Evolutionary conservation across 92 coral and sea anemone species (phyloP), one percentile per base, ranked within the genome.

Genomic region (Epizoanthus stellaris): DNA sequence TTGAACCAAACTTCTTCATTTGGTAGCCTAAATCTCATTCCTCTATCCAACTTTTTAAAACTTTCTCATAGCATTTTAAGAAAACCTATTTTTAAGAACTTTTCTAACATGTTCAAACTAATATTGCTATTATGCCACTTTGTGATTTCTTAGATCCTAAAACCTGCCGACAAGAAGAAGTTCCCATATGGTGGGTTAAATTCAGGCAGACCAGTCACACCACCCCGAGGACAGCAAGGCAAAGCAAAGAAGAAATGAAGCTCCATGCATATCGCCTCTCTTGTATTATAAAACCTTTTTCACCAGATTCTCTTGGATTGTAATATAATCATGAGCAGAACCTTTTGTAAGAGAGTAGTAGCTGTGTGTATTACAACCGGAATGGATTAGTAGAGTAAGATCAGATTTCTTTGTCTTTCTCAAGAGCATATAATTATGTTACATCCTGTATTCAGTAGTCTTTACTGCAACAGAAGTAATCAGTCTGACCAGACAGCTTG

Each of bases 91-190:
- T 65, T 65, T 20, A 9, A 65, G 39, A 65, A 65, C 39, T 6
- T 71, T 71, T 4, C 43, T 34, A 23, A 19, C 12, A 52, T 52
- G 56, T 9, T 52, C 1, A 1, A 52, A 11, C 56, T 52, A 34
- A 25, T 54, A 23, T 4, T 75, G 53, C 3, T 9, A 14, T 16
- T 53, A 4, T 53, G 20, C 40, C 5, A 2, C 53, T 62, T 25
- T 58, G 14, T n/a, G 7, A 4, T 57, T 13, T 13, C 19, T 59
- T 21, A 96, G 99, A 96, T 96, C 70, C 82, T 96, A 67, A 96
- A 96, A 81, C 99, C 99, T 87, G 99, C 99, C 0, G 99, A 96
- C 98, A 96, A 96, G 84, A 96, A 95, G 89, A 96, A 96, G 86
- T 96, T 96, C 80, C 96, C 99, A 4, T 96, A 96, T 91, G 99